Evolutionary conservation across 2,113 vertebrate genomes (phyloP).

Genomic region (Diadophis punctatus): DNA sequence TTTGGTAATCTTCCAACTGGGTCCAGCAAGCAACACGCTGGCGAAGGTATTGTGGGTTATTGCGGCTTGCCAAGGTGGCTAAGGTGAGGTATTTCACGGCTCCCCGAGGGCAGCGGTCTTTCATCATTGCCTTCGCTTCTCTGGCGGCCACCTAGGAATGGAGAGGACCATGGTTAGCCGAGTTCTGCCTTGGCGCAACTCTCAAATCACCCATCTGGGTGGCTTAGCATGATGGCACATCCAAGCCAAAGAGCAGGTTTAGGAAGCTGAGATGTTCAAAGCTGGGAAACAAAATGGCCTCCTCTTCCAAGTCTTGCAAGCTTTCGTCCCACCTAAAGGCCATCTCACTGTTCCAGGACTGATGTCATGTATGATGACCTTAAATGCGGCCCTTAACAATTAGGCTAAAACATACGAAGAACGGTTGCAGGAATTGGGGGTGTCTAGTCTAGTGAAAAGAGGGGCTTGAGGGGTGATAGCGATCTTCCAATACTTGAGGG

Average conservation of each 20-base stretch:
- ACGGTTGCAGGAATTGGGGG: too few species aligned
- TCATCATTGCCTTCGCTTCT: conserved; percentile 71
- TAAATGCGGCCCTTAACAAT: too few species aligned
- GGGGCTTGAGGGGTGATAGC: too few species aligned
- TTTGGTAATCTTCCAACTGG: conserved; percentile 67
- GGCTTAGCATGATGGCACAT: not conserved
- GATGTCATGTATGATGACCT: too few species aligned
- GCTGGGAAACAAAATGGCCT: too few species aligned
- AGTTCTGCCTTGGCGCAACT: not conserved
- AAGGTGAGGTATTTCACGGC: conserved; percentile 79
- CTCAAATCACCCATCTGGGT: not conserved
- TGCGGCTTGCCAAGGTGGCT: conserved; percentile 67
- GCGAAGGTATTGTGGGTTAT: conserved; percentile 64
- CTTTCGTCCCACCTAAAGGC: too few species aligned
- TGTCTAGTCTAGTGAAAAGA: too few species aligned
- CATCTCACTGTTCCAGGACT: too few species aligned
- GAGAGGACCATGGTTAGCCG: not conserved
- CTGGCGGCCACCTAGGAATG: conserved; percentile 73
- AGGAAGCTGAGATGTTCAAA: too few species aligned
- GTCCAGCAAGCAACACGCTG: conserved; percentile 76
- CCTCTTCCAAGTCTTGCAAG: too few species aligned
- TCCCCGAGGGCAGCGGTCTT: conserved; percentile 53
- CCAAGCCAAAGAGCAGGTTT: not conserved
- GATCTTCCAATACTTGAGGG: too few species aligned
- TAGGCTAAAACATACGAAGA: too few species aligned